These are phyloP conservation scores for Apostichopus japonicus DNA, from an alignment of 35 echinoderm and acorn worm genomes.

Conservation along the genomic window DNA sequence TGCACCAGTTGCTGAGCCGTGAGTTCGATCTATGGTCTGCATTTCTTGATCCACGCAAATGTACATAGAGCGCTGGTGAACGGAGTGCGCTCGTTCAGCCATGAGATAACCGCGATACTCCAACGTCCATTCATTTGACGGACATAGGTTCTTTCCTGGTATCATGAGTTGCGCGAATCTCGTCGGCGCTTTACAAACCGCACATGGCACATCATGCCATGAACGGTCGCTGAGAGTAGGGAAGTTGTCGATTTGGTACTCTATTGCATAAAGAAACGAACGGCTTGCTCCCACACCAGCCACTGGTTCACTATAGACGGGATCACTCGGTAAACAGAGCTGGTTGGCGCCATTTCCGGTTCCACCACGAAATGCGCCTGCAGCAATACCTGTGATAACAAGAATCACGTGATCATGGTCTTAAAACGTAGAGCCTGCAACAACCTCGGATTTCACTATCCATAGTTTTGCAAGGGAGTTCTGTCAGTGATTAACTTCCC, in stretches of 20 bases:
- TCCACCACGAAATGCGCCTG: background rate
- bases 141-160: no score
- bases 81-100: background rate
- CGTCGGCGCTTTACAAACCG: no score
- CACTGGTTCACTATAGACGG: constrained; percentile 25
- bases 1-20: background rate
- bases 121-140: constrained; percentile 25
- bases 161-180: no score
- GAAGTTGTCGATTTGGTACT: constrained; percentile 35
- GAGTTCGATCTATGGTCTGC: background rate
- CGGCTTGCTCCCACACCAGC: background rate
- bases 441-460: no score
- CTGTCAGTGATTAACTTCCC: no score
- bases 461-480: no score
- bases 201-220: constrained; percentile 6
- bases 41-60: constrained; percentile 30
- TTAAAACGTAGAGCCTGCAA: no score
- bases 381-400: no score
- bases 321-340: background rate
- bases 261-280: constrained; percentile 37
- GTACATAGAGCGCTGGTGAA: constrained; percentile 18
- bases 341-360: constrained; percentile 27
- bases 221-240: background rate
- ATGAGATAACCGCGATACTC: constrained; percentile 59
- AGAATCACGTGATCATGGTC: no score